Evolutionary conservation across 2,888 invertebrate species (phyloP).

Genomic region (Lacanobia wlatinum): DNA sequence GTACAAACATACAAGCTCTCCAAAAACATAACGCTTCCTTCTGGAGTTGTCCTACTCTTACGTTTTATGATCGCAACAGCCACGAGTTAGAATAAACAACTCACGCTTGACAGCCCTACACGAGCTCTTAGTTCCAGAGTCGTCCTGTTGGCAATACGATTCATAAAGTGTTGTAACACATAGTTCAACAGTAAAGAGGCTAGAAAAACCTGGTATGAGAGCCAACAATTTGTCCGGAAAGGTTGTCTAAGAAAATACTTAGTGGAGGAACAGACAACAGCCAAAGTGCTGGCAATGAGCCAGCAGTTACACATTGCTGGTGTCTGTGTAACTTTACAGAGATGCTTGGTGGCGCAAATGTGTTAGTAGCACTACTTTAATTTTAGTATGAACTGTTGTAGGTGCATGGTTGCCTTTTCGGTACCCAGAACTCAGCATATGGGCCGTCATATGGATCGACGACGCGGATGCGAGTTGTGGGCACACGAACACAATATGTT

Average conservation of each 20-base stretch:
- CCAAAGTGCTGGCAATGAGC: constrained; percentile 34
- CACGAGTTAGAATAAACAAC: background rate
- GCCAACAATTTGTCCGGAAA: constrained; percentile 35
- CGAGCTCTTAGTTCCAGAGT: background rate
- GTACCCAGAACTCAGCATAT: too few species aligned
- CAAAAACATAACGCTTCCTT: too few species aligned
- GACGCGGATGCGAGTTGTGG: too few species aligned
- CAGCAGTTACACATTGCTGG: constrained; percentile 32
- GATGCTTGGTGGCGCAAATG: constrained; percentile 26
- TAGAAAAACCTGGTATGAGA: constrained; percentile 3
- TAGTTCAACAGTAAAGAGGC: background rate
- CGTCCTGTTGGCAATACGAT: background rate
- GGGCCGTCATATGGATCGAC: too few species aligned
- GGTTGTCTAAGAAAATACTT: constrained; percentile 38
- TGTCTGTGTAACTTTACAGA: constrained; percentile 19
- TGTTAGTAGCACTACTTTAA: constrained; percentile 15
- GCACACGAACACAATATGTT: too few species aligned
- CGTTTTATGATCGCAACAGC: background rate
- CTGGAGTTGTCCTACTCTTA: too few species aligned
- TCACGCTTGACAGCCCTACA: background rate
- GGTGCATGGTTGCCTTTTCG: too few species aligned
- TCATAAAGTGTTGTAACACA: constrained; percentile 1
- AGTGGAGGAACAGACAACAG: constrained; percentile 23
- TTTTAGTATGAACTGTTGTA: background rate
- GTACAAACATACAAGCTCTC: too few species aligned